Percentiles rank a stretch among this genome's conserved stretches.
Conservation (phyloP, 2,113 vertebrate species). For the Nymphicus hollandicus region DNA sequence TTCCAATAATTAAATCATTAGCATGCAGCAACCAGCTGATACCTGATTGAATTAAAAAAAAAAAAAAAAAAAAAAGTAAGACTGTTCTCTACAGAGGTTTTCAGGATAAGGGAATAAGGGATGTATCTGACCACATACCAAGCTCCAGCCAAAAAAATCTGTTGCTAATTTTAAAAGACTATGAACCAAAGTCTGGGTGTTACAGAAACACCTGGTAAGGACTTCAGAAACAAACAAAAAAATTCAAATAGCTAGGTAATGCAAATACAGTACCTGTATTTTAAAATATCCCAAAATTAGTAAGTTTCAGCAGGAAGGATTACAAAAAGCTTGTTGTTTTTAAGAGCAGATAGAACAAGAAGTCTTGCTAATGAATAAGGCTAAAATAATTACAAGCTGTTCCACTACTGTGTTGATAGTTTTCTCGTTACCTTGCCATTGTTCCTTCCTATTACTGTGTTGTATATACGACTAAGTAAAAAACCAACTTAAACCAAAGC, state of each 20-base stretch:
- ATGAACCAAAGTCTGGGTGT: neutral
- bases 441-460: neutral
- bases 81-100: neutral
- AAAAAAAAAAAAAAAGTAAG: neutral
- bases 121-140: neutral
- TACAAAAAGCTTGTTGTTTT: neutral
- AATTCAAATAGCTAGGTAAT: neutral
- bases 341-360: neutral
- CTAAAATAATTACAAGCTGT: neutral
- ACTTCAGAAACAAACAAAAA: neutral
- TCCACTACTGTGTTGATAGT: neutral
- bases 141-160: neutral
- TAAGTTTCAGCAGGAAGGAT: neutral
- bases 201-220: neutral
- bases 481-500: neutral
- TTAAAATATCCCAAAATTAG: neutral
- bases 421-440: neutral
- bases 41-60: too few species aligned
- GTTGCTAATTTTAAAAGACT: neutral
- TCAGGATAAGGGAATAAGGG: neutral
- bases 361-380: neutral
- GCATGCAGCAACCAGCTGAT: neutral
- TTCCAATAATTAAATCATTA: neutral
- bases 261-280: neutral
- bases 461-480: neutral